Base-by-base conservation (phyloP, 1,140 invertebrate species). In the Drosophila burlai region DNA sequence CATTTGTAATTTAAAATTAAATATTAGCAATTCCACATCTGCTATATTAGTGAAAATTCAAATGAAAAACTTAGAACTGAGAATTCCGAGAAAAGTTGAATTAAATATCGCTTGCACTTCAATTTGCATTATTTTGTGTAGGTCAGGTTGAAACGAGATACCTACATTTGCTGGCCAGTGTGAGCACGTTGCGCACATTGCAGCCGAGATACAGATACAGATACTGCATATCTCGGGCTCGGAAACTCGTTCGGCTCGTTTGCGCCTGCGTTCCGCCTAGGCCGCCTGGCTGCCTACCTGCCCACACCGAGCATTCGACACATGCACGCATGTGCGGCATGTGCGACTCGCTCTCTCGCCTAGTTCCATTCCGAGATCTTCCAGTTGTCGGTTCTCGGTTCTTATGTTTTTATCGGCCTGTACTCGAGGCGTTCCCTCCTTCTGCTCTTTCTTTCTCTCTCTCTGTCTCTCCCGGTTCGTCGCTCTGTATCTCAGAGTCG, bases 181-280 rank as follows among this genome's bases (percentile, higher is more conserved):
- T 57, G 46, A 31, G 46, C 72, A 75, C 36, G 50, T 61, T 75
- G 63, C 45, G 49, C 52, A 65, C 71, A 55, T 75, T 76, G 74
- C 74, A 77, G 42, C 38, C 24, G 40, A 77, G 64, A 77, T 77
- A 76, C 47, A 59, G 61, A 76, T 76, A 64, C 50, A 77, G 74
- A 77, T 77, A 77, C 64, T 77, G 55, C 49, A 67, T 77, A 68
- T 68, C 74, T 68, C 50, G 36, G 45, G 34, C 50, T 58, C n/a
- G 34, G 42, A 83, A 86, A 86, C 83, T 80, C 67, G 83, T 86
- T 86, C 84, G 62, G 84, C 83, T 89, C 67, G 83, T 86, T 86
- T 83, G 71, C 72, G 83, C 40, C 49, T 61, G 34, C 21, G 40
- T 36, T 71, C 59, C 57, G 60, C 54, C 73, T 69, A 71, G 63